Base-by-base conservation (phyloP, 2,888 invertebrate species). In the Rutpela maculata region DNA sequence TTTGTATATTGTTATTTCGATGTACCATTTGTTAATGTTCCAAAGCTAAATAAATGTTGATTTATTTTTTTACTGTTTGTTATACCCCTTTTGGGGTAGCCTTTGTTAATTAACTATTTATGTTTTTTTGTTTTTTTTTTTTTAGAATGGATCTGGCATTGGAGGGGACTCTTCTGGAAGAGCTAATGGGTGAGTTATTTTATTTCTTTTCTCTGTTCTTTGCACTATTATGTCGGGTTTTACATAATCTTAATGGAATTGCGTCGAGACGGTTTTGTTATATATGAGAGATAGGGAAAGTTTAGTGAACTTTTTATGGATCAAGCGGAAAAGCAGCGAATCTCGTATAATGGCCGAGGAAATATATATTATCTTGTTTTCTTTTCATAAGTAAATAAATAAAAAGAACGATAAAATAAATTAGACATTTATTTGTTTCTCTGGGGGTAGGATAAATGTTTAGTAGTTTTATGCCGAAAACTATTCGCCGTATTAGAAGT, bases 71-170 rank as follows among this genome's bases (percentile, higher is more conserved):
- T 79, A 80, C 80, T 83, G 82, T 78, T 80, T 83, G 82, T 78
- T 80, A 80, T 50, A 71, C 81, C 85, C 84, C 81, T 77, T 77
- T 80, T 70, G 81, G 84, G 85, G 91, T 90, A 89, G 80, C 88
- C 89, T 90, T 90, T 90, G 90, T 91, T 90, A 84, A 85, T 90
- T 91, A 90, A 91, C 91, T 92, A 91, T 90, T 89, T 85, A 87
- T 90, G 89, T 89, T 88, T 89, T 90, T 91, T 50, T 11, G 11
- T 65, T 91, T 91, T 91, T 91, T 92, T 92, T 85, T 84, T 91
- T 93, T 95, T 94, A 96, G 96, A 97, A 96, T 93, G 96, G 96
- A 83, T 94, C 94, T 84, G 95, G 94, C 75, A 92, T 95, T 80
- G 95, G 94, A 80, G 94, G 94, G 77, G 96, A 96, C 84, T 93